Evolutionary conservation across 2,888 invertebrate species (phyloP), one percentile per base, ranked within the genome.

Genomic region (Drosophila koepferae): DNA sequence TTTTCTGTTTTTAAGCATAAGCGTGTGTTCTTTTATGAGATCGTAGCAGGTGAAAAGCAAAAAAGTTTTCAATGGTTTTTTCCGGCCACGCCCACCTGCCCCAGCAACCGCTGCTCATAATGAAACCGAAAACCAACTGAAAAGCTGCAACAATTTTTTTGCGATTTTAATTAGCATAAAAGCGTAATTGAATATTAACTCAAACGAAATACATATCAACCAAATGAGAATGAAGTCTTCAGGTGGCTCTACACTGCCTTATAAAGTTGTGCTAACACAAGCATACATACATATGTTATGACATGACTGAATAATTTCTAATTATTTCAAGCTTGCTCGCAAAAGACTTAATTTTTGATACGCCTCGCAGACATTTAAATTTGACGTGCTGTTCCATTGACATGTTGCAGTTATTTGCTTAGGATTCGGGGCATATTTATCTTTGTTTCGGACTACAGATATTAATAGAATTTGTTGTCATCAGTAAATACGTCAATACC

Each of bases 141-240:
- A 80, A 81, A 77, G 79, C 66, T 56, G 70, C 60, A 71, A 72
- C 78, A 62, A 65, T 72, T 81, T 73, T 73, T 73, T 74, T 73
- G 74, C 75, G 69, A 77, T 85, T 86, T 82, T 89, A 89, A 86
- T 89, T 87, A 87, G 82, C 82, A 80, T 85, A 81, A 89, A 87
- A 85, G 78, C 79, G 72, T 89, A 84, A 86, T 87, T 87, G 80
- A 84, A 82, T 89, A 85, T 89, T 80, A 82, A 81, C 78, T 82
- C 80, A 76, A 80, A 80, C 63, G 62, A 75, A 80, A 20, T 14
- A 44, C 6, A 44, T 41, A 56, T 40, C 48, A 41, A 18, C 36
- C 31, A 60, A 61, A 56, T 54, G 60, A 40, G 70, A 48, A 38
- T 23, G 61, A 28, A 28, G 5, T 5, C 56, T 48, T 40, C 69